These are phyloP conservation scores for Anas platyrhynchos DNA, from an alignment of 2,113 vertebrate genomes.

Conservation along the genomic window DNA sequence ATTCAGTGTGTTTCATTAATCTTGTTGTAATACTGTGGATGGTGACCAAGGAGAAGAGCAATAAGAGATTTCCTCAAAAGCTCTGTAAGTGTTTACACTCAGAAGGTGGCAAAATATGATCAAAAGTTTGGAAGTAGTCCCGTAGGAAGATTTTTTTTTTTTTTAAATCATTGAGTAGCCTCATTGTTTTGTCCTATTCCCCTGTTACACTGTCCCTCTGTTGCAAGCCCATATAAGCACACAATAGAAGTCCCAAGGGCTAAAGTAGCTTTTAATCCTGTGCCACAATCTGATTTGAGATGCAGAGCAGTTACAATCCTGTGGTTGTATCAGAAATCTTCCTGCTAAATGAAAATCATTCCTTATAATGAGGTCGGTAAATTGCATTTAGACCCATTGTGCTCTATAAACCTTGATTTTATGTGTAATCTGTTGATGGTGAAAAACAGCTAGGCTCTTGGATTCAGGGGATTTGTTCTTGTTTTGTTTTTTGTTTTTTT, in stretches of 20 bases:
- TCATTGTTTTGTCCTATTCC: neutral
- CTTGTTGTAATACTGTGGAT: neutral
- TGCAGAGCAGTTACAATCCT: neutral
- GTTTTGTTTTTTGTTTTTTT: too few relatives aligned
- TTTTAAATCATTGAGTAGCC: neutral
- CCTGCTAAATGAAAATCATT: neutral
- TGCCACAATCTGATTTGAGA: neutral
- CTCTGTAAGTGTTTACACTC: neutral
- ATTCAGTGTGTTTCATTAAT: neutral
- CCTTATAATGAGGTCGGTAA: neutral
- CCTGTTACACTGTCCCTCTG: accelerated
- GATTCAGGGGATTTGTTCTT: neutral
- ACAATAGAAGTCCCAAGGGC: neutral
- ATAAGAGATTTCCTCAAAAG: neutral
- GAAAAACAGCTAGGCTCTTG: neutral
- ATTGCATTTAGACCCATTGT: neutral
- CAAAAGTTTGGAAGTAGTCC: neutral
- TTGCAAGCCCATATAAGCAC: neutral
- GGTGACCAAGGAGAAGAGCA: neutral
- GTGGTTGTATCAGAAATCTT: neutral
- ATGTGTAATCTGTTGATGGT: neutral
- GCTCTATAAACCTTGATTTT: neutral
- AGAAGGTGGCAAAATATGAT: neutral
- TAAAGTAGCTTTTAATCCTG: neutral
- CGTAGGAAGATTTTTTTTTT: neutral